Evolutionary conservation across 2,113 vertebrate species (phyloP), one percentile per base, ranked within the genome.

Genomic region (Psittacus erithacus): DNA sequence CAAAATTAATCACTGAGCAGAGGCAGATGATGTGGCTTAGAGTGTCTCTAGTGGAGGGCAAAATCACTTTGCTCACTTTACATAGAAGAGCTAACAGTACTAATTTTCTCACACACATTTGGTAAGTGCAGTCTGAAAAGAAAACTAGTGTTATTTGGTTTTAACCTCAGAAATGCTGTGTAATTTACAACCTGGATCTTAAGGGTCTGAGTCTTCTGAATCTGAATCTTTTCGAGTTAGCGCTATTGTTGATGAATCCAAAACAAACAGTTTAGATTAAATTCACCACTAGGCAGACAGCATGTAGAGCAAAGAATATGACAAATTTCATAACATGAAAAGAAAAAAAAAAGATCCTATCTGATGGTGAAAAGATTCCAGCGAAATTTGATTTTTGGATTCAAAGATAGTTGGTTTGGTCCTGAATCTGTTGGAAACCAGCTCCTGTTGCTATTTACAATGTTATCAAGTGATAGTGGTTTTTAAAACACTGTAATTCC

Each of bases 401-500:
- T 50, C 69, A 75, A 74, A 94, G 19, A 46, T 38, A 13, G 14
- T 38, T 68, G 39, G 6, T 2, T 86, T 68, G 55, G 57, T 6
- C 27, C n/a, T 57, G 57, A 71, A 86, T 82, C 11, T 79, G 23
- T 62, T 73, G 44, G 49, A 88, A 91, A 65, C 15, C 47, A 80
- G 44, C 12, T 91, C 73, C 74, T 79, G 69, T 52, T 94, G 86
- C 73, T 91, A 49, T 92, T 86, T 88, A 82, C 83, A 73, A 35
- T 65, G 57, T 86, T 92, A 96, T 89, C 89, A 69, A 95, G 41
- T 59, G 44, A 69, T 49, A 69, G 65, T 6, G 35, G 28, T 60
- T 93, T 96, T 86, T 84, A 94, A 93, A 97, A 89, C 62, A 89
- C 11, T 79, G 57, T 87, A 65, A 93, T 93, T 96, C 78, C 80